Evolutionary conservation across 2,797 vertebrate species (phyloP).

Genomic region (Manis javanica): DNA sequence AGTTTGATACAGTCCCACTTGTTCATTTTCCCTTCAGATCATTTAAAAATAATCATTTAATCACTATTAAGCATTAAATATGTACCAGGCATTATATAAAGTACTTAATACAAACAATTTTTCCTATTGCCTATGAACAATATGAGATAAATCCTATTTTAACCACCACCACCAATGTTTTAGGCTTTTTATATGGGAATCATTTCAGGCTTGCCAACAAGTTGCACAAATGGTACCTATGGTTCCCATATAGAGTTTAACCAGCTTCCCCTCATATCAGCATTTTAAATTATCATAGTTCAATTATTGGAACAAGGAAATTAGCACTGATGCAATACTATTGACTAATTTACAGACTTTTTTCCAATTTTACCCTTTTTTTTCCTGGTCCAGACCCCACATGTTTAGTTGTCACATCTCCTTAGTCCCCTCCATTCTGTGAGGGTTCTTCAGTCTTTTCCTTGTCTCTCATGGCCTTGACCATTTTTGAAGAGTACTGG

Average conservation of each 20-base stretch:
- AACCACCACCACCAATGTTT: neutral
- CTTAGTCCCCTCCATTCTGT: neutral
- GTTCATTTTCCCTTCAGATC: neutral
- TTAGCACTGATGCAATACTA: neutral
- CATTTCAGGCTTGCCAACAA: neutral
- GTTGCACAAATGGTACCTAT: neutral
- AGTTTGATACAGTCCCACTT: too few species aligned
- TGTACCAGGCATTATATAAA: neutral
- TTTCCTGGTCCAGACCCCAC: neutral
- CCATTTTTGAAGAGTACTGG: neutral
- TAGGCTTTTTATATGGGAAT: neutral
- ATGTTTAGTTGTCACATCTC: neutral
- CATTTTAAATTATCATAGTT: neutral
- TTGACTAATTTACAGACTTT: neutral
- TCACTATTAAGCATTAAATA: neutral
- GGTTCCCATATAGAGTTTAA: neutral
- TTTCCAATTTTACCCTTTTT: neutral
- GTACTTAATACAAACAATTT: neutral
- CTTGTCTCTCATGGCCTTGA: neutral
- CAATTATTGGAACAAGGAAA: neutral
- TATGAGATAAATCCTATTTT: neutral
- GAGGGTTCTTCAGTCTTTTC: neutral
- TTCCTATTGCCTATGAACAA: neutral
- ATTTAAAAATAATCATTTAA: neutral
- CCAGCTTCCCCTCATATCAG: neutral